Percentiles rank a stretch among this genome's conserved stretches.
Conservation (phyloP, 1,140 invertebrate species). For the Tetramorium simillimum region DNA sequence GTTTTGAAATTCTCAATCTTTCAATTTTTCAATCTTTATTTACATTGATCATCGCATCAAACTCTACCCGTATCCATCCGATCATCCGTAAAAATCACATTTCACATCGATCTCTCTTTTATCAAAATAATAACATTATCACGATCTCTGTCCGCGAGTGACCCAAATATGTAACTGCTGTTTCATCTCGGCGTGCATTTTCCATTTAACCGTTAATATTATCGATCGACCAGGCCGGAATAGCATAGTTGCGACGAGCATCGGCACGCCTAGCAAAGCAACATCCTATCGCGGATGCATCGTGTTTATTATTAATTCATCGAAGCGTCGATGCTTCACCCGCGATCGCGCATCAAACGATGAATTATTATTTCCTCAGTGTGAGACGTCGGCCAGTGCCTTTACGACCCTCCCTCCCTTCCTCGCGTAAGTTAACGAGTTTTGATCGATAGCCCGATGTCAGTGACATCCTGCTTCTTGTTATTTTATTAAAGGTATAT, state of each 20-base stretch:
- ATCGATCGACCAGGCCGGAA: conserved; percentile 58
- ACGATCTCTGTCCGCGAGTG: conserved; percentile 35
- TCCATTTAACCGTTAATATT: conserved; percentile 69
- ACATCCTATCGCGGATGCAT: conserved; percentile 27
- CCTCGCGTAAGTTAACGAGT: conserved; percentile 40
- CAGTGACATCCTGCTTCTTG: conserved; percentile 25
- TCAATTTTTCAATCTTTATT: neutral
- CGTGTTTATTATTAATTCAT: conserved; percentile 71
- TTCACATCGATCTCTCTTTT: conserved; percentile 9
- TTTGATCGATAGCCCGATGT: conserved; percentile 59
- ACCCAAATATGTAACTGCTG: conserved; percentile 57
- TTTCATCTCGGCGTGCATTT: conserved; percentile 54
- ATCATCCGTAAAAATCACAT: neutral
- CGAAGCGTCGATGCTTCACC: conserved; percentile 50
- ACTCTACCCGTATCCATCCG: neutral
- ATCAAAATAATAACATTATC: conserved; percentile 24
- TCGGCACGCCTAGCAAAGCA: conserved; percentile 37
- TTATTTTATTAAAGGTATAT: conserved; percentile 43
- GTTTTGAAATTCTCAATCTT: conserved; percentile 24
- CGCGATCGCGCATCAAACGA: conserved; percentile 61
- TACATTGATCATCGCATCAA: neutral
- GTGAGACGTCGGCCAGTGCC: conserved; percentile 41
- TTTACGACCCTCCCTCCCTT: neutral
- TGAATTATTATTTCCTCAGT: conserved; percentile 57
- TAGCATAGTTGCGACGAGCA: conserved; percentile 10